These are phyloP conservation scores for Sussaba pulchella DNA, from an alignment of 2,888 invertebrate species.

Conservation along the genomic window DNA sequence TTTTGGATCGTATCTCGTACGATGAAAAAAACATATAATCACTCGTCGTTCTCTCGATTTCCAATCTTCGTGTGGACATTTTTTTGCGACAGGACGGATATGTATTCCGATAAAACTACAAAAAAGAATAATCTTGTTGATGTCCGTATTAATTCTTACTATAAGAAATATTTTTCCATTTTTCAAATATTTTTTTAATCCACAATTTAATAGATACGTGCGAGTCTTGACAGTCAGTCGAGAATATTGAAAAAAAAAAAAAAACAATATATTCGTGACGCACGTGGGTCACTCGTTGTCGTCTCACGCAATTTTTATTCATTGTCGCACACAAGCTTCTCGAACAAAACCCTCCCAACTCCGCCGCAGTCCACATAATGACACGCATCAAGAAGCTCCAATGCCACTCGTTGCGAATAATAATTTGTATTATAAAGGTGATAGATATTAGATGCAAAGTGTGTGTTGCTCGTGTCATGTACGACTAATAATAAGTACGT, in stretches of 20 bases:
- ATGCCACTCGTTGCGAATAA: conserved; percentile 44
- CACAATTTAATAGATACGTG: not conserved
- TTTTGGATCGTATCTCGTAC: too few species aligned
- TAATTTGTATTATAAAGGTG: conserved; percentile 49
- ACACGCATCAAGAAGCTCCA: conserved; percentile 31
- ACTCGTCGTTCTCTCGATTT: too few species aligned
- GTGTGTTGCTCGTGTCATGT: conserved; percentile 21
- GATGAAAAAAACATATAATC: too few species aligned
- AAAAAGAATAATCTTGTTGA: too few species aligned
- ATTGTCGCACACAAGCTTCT: conserved; percentile 1
- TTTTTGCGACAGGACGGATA: too few species aligned
- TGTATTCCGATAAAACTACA: too few species aligned
- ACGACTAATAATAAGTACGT: conserved; percentile 36
- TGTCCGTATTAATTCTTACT: too few species aligned
- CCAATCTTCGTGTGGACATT: too few species aligned
- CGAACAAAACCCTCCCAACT: conserved; percentile 8
- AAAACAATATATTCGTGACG: conserved; percentile 12
- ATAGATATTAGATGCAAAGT: conserved; percentile 51
- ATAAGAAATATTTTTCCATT: too few species aligned
- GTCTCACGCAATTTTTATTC: conserved; percentile 5
- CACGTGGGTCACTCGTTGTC: not conserved
- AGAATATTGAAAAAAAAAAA: conserved; percentile 15
- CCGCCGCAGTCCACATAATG: conserved; percentile 3
- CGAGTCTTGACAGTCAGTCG: not conserved
- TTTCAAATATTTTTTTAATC: too few species aligned